Evolutionary conservation across 1,140 invertebrate species (phyloP), one percentile per base, ranked within the genome.

Genomic region (Sarcophaga bullata): DNA sequence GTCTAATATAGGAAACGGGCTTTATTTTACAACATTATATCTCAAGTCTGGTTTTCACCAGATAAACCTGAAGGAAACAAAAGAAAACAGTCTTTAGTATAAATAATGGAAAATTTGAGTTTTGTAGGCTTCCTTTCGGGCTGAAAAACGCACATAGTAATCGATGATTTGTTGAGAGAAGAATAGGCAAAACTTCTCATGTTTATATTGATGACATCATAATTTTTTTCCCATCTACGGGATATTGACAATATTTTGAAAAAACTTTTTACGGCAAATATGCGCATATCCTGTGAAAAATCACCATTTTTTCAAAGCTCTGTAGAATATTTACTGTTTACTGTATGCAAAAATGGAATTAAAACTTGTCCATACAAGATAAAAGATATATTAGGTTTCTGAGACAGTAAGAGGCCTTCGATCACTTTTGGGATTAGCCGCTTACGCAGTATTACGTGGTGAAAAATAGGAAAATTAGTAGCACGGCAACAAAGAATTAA

Each of bases 231-330:
- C n/a, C 72, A 73, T 46, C 46, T 73, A 46, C 11, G 46, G 25
- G 25, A 73, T 13, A 47, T 73, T 46, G 72, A 37, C 8, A 11
- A 37, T 13, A 47, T 73, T 10, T 46, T 73, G 25, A n/a, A 47
- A 19, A 83, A 68, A 80, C 46, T 82, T 15, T 80, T 15, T 37
- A 25, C 19, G 37, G 81, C 19, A n/a, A 68, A 37, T 15, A 84
- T 62, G 76, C 15, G 50, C 37, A 75, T 19, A 48, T 73, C 73
- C n/a, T n/a, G n/a, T n/a, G 84, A n/a, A n/a, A n/a, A n/a, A n/a
- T n/a, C n/a, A n/a, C n/a, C n/a, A n/a, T 92, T n/a, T 49, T 88
- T 86, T 86, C 58, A 81, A 76, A 15, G 83, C 88, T 50, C 89
- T 17, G 76, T 84, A 15, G 37, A 83, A 73, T 85, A 80, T 80